Percentiles rank a stretch among this genome's conserved stretches.
Conservation (phyloP, 2,113 vertebrate species). For the Smithornis capensis region DNA sequence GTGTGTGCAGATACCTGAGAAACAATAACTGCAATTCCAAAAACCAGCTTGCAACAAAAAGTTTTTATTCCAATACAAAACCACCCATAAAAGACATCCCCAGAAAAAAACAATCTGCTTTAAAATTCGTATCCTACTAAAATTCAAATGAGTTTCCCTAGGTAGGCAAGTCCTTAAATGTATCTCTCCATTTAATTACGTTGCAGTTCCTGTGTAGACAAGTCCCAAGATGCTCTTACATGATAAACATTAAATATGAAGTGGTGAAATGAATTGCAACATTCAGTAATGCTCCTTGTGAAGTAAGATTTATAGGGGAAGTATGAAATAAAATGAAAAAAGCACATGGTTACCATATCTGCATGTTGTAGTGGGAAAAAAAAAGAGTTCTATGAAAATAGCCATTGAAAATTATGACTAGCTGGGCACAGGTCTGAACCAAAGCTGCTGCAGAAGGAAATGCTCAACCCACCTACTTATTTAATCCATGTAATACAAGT, state of each 20-base stretch:
- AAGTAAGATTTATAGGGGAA: slow-evolving; percentile 15
- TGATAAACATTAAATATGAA: slow-evolving; percentile 7
- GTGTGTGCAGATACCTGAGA: not conserved
- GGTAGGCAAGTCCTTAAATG: not conserved
- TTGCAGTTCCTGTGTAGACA: not conserved
- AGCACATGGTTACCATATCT: not conserved
- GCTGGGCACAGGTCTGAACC: not conserved
- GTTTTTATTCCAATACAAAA: not conserved
- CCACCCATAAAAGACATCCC: not conserved
- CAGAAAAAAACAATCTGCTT: not conserved
- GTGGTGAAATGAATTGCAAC: slow-evolving; percentile 25
- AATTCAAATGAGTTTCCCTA: not conserved
- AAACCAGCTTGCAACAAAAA: not conserved
- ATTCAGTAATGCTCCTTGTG: not conserved
- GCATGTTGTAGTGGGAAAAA: not conserved
- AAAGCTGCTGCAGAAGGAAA: not conserved
- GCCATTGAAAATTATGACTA: not conserved
- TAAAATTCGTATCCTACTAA: not conserved
- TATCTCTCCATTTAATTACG: not conserved
- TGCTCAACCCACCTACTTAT: not conserved
- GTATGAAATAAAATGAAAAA: not conserved
- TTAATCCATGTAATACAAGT: not conserved
- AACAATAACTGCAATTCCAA: not conserved
- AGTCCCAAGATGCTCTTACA: slow-evolving; percentile 10
- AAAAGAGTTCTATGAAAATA: not conserved